These are phyloP conservation scores for Nycticebus coucang DNA, from an alignment of 2,113 vertebrate species.

Conservation along the genomic window DNA sequence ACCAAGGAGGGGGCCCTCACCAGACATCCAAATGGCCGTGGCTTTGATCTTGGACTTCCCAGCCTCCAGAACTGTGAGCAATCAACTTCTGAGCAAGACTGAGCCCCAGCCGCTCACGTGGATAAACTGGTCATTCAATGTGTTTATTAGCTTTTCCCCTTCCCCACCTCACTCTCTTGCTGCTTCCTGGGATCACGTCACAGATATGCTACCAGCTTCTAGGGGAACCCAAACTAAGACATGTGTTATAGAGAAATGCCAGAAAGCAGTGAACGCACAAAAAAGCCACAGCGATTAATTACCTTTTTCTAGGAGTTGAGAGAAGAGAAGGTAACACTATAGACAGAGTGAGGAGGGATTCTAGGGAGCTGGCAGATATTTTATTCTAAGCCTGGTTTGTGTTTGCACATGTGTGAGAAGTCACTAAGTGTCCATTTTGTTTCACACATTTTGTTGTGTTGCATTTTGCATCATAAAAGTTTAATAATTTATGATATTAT, in stretches of 20 bases:
- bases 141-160: neutral
- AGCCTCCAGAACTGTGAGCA: neutral
- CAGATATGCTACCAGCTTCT: neutral
- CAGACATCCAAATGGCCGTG: neutral
- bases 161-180: neutral
- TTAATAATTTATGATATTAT: neutral
- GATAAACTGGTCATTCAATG: neutral
- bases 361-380: neutral
- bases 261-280: neutral
- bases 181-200: neutral
- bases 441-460: neutral
- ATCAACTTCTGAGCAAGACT: neutral
- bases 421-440: neutral
- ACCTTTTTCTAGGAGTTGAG: neutral
- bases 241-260: neutral
- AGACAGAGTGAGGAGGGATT: rapidly evolving
- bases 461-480: neutral
- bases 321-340: neutral
- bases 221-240: neutral
- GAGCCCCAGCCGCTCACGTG: rapidly evolving
- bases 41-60: neutral
- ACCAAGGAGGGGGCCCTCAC: neutral
- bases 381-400: neutral
- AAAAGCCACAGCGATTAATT: neutral
- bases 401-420: rapidly evolving